These are phyloP conservation scores for Palythoa heliodiscus DNA, from an alignment of 92 coral and sea anemone genomes.

Conservation along the genomic window DNA sequence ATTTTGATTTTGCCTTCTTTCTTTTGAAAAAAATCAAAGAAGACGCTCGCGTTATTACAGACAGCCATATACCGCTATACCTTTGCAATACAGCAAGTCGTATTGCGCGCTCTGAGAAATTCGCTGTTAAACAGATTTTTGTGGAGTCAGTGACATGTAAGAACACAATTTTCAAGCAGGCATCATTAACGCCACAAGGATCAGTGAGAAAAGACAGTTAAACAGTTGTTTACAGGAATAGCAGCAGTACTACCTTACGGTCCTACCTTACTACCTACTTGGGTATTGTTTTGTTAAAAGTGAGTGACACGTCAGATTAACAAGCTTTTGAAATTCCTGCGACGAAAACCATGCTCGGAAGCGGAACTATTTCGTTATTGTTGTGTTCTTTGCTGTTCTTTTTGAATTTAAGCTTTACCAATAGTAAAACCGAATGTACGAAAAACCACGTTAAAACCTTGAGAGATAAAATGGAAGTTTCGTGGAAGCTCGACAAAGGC, in stretches of 20 bases:
- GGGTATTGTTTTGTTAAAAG: neutral
- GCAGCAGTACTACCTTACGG: neutral
- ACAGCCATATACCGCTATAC: neutral
- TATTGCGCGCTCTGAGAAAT: neutral
- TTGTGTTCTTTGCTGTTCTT: neutral
- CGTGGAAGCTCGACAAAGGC: slow-evolving; percentile 29
- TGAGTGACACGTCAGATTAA: slow-evolving; percentile 6
- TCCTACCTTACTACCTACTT: neutral
- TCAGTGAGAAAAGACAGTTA: neutral
- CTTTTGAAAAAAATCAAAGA: too few relatives aligned
- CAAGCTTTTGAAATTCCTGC: neutral
- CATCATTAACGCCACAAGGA: neutral
- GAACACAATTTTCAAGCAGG: neutral
- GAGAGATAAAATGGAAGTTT: slow-evolving; percentile 13
- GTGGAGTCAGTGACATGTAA: neutral
- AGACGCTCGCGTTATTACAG: too few relatives aligned
- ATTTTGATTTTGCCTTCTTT: too few relatives aligned
- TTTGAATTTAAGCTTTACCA: neutral
- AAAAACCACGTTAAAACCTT: slow-evolving; percentile 1
- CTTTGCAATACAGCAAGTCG: neutral
- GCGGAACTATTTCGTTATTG: slow-evolving; percentile 22
- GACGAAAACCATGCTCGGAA: slow-evolving; percentile 9
- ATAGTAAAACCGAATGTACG: neutral
- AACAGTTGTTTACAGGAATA: neutral
- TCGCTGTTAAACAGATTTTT: neutral